Conservation (phyloP, 2,113 vertebrate species). For the Amazona guildingii region DNA sequence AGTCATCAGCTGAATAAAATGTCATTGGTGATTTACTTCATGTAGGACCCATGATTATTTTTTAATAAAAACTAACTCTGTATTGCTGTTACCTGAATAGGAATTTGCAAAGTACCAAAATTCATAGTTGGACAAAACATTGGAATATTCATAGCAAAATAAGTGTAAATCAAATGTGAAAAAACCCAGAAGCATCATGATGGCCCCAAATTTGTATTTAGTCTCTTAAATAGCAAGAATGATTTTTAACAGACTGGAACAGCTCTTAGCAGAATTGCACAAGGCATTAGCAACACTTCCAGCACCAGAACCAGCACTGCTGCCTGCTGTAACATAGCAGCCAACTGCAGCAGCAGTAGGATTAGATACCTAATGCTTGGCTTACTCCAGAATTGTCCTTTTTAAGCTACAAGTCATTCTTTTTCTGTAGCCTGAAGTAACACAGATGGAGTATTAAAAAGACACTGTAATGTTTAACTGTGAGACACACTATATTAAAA, state of each 20-base stretch:
- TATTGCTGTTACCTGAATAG: not conserved
- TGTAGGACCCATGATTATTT: not conserved
- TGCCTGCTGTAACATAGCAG: not conserved
- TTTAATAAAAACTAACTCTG: not conserved
- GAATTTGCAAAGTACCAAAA: not conserved
- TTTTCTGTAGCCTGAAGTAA: not conserved
- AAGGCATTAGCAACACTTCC: not conserved
- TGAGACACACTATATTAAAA: not conserved
- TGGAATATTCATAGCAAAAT: not conserved
- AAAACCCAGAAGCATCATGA: not conserved
- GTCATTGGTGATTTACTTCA: not conserved
- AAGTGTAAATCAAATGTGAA: not conserved
- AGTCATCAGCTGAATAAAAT: not conserved
- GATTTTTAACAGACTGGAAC: not conserved
- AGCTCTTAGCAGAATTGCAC: not conserved
- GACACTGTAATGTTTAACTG: not conserved
- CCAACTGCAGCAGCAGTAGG: not conserved
- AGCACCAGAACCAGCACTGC: not conserved
- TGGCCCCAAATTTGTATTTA: not conserved
- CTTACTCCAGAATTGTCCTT: not conserved
- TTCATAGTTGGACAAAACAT: not conserved
- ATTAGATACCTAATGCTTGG: not conserved
- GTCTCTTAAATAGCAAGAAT: not conserved
- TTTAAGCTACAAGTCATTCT: not conserved
- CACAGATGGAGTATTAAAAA: not conserved